Conservation (phyloP, 2,797 vertebrate species). For the Schizopygopsis pylzovi region DNA sequence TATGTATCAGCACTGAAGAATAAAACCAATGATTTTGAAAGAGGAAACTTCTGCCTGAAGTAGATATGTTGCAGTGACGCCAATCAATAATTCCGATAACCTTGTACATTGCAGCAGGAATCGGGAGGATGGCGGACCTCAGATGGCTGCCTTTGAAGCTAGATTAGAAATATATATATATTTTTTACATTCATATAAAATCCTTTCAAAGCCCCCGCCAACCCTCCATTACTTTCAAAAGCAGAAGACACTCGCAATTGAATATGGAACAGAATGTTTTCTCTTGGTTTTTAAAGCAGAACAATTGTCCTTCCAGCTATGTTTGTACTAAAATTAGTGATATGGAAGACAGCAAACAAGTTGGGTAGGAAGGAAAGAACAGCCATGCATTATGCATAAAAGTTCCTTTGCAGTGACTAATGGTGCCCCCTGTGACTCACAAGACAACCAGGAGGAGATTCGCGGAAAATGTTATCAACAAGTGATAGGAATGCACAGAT, state of each 20-base stretch:
- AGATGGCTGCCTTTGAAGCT: conserved; percentile 26
- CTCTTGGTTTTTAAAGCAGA: conserved; percentile 45
- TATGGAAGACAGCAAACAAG: conserved; percentile 55
- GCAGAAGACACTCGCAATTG: conserved; percentile 6
- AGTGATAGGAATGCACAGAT: conserved; percentile 18
- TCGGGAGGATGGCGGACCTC: not conserved
- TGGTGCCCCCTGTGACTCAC: conserved; percentile 57
- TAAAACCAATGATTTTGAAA: conserved; percentile 9
- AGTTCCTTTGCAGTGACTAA: conserved; percentile 54
- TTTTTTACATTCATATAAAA: conserved; percentile 34
- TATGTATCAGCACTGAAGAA: conserved; percentile 12
- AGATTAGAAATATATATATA: conserved; percentile 13
- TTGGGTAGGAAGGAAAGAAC: conserved; percentile 30
- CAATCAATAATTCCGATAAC: conserved; percentile 37
- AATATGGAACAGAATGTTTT: conserved; percentile 36
- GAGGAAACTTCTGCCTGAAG: conserved; percentile 2
- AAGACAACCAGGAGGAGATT: conserved; percentile 33
- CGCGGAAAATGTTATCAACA: conserved; percentile 18
- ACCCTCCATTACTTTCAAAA: conserved; percentile 14
- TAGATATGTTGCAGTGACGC: not conserved
- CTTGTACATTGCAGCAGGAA: conserved; percentile 4
- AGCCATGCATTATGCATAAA: conserved; percentile 60
- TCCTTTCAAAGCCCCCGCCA: conserved; percentile 36
- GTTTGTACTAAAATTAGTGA: conserved; percentile 58
- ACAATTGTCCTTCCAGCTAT: conserved; percentile 57